These are phyloP conservation scores for Ricordea florida DNA, from an alignment of 92 coral and sea anemone genomes.

Conservation along the genomic window DNA sequence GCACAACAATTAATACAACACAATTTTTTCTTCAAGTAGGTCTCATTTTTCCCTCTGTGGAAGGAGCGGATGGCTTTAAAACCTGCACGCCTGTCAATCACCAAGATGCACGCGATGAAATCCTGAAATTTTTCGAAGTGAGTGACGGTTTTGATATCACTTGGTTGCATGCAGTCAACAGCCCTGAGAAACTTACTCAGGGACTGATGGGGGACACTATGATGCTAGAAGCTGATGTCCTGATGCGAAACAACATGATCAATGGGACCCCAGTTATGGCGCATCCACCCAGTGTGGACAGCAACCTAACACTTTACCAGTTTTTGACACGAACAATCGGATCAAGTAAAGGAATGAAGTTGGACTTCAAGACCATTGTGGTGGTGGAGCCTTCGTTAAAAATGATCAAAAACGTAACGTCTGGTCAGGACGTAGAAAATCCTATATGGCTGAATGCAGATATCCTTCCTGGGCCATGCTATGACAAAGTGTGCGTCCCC, in stretches of 20 bases:
- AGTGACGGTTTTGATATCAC: conserved; percentile 62
- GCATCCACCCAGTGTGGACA: conserved; percentile 85
- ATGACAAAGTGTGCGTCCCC: conserved; percentile 54
- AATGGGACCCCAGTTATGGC: conserved; percentile 92
- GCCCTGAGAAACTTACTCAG: conserved; percentile 49
- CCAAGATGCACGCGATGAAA: conserved; percentile 6
- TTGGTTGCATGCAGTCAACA: conserved; percentile 92
- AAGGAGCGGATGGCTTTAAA: background rate
- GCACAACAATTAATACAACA: no score
- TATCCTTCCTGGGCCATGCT: conserved; percentile 83
- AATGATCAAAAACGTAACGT: conserved; percentile 41
- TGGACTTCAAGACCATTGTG: conserved; percentile 81
- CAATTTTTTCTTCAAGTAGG: no score
- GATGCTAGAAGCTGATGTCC: conserved; percentile 96
- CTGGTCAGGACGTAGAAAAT: conserved; percentile 4
- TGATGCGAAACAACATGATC: conserved; percentile 63
- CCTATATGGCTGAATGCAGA: conserved; percentile 95
- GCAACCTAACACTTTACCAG: conserved; percentile 54
- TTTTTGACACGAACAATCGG: background rate
- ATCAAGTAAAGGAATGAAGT: conserved; percentile 67
- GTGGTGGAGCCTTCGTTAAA: conserved; percentile 80
- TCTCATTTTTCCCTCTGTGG: background rate
- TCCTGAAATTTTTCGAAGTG: conserved; percentile 45
- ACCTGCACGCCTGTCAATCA: background rate
- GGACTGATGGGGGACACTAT: conserved; percentile 51